Conservation (phyloP, 1,140 invertebrate species). For the Conus ventricosus region DNA sequence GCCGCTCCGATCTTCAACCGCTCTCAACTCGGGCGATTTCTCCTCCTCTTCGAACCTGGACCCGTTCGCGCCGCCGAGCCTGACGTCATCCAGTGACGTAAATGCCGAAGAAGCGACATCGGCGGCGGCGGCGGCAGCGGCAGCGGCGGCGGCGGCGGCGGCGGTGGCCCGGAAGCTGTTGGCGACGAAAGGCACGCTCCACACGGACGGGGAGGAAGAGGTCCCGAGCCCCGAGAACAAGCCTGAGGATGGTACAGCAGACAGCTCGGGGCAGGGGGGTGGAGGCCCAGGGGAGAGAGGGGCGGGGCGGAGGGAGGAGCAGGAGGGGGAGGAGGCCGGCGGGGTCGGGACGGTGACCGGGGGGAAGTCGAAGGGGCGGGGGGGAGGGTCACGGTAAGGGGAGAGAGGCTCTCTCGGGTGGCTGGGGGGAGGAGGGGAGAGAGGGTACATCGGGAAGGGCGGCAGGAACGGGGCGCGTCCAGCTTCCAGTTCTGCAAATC, state of each 20-base stretch:
- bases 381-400: background rate
- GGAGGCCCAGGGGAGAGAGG: background rate
- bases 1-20: background rate
- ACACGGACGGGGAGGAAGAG: background rate
- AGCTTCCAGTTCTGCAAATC: slow-evolving; percentile 3
- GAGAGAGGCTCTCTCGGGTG: background rate
- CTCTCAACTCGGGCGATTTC: background rate
- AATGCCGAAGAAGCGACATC: background rate
- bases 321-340: background rate
- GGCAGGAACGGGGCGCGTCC: background rate
- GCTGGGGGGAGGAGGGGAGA: background rate
- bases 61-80: background rate
- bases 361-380: background rate
- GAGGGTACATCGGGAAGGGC: background rate
- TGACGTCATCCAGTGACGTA: slow-evolving; percentile 22
- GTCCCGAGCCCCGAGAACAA: background rate
- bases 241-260: slow-evolving; percentile 13
- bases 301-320: background rate
- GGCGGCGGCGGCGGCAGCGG: background rate
- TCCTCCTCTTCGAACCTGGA: background rate
- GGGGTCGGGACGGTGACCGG: background rate
- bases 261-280: background rate
- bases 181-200: background rate
- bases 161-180: background rate
- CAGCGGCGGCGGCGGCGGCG: background rate